Base-by-base conservation (phyloP, 2,113 vertebrate species). In the Tachysurus fulvidraco region DNA sequence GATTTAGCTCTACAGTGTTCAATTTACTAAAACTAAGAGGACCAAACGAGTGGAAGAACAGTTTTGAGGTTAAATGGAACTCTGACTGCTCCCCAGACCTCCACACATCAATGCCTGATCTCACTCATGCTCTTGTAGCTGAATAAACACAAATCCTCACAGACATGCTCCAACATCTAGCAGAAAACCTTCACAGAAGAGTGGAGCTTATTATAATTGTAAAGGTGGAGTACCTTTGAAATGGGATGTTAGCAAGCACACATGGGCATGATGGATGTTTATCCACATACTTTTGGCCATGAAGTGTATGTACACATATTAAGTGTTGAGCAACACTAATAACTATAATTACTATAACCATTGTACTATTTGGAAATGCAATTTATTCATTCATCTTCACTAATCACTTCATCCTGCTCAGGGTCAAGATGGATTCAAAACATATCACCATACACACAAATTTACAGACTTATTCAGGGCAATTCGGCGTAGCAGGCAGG, bases 261-360 rank as follows among this genome's bases (percentile, higher is more conserved):
- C 50, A 52, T 23, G 3, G 28, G 28, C 36, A 36, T 17, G 65
- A 36, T 69, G 28, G 65, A 16, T 13, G 6, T 8, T 8, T 67
- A n/a, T 30, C 2, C 23, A n/a, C 62, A n/a, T 28, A 64, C 28
- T 73, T 41, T 41, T 73, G 69, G 36, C 69, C 23, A 73, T 44
- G 44, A 73, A 73, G 69, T 73, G 8, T 44, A 73, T 21, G 17
- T 23, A 93, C 92, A 92, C 94, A 94, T 94, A 94, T 94, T 95
- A 91, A 85, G 89, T 92, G 94, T 93, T 95, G 93, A 94, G 91
- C 93, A 95, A 95, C 86, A 92, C 96, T 97, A 97, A 97, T 97
- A 97, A 97, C 96, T 96, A 95, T 96, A 96, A 97, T 97, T 96
- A 97, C 95, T 94, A 95, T 94, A 93, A 93, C 94, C 96, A 97